phyloP scores from a whole-genome alignment of 2,113 vertebrate species.

The Bolborhynchus lineola region DNA sequence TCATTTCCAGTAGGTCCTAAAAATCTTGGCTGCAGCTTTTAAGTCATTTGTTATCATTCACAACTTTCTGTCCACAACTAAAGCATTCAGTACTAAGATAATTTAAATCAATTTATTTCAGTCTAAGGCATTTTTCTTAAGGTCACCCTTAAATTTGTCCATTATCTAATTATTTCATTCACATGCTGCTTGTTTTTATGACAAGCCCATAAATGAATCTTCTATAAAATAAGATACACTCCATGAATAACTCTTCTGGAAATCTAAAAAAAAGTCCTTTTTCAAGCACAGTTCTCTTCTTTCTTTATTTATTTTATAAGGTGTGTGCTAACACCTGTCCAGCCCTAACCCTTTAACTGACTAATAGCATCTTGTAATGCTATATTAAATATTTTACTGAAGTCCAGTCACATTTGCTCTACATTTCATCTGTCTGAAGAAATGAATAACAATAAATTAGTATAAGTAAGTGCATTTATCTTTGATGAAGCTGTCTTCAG shows the following conservation, averaged over 20 bases:
- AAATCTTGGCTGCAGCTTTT: neutral
- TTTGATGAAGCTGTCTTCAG: neutral
- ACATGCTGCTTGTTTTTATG: neutral
- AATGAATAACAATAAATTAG: neutral
- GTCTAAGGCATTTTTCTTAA: neutral
- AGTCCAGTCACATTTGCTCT: neutral
- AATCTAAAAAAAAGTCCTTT: neutral
- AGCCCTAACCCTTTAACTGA: neutral
- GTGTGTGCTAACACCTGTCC: neutral
- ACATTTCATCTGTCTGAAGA: neutral
- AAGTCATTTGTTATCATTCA: neutral
- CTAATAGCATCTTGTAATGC: neutral
- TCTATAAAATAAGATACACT: neutral
- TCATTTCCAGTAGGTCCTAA: neutral
- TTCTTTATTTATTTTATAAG: neutral
- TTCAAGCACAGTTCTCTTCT: neutral
- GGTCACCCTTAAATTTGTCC: neutral
- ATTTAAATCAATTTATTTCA: neutral
- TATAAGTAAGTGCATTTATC: neutral
- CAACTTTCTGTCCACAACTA: neutral
- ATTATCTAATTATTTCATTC: constrained; percentile 13
- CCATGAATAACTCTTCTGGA: neutral
- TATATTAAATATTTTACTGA: constrained; percentile 11
- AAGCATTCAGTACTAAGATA: neutral
- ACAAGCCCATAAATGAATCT: neutral